Conservation (phyloP, 1,140 invertebrate genomes). For the Hirudo medicinalis region DNA sequence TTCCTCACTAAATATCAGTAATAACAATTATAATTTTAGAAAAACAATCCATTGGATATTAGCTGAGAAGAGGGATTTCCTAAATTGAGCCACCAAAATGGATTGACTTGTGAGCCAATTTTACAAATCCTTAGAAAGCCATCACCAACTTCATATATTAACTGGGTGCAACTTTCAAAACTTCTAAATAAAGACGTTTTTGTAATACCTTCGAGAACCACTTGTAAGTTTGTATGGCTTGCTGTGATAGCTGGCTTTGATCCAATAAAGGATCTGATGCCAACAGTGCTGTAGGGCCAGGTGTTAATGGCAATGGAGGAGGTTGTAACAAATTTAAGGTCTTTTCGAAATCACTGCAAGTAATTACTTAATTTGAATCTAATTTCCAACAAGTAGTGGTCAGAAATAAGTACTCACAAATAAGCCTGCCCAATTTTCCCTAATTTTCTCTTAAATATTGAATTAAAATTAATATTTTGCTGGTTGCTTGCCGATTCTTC, state of each 20-base stretch:
- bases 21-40: no score
- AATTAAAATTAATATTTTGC: no score
- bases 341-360: neutral
- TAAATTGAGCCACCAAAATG: neutral
- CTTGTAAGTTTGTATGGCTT: conserved; percentile 15
- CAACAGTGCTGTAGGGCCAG: neutral
- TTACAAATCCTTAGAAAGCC: neutral
- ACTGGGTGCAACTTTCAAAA: neutral
- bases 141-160: neutral
- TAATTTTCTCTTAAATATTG: no score
- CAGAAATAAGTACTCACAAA: no score
- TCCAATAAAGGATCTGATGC: conserved; percentile 13
- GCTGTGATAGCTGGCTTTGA: conserved; percentile 9
- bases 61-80: no score
- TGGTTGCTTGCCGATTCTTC: no score
- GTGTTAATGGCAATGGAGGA: neutral
- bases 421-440: no score
- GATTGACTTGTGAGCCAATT: neutral
- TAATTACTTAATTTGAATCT: no score
- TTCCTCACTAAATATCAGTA: no score
- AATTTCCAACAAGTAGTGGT: no score
- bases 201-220: conserved; percentile 17
- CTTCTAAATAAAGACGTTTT: neutral
- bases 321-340: neutral
- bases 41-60: no score